A percentile compares a stretch with the other conserved stretches of the same genome.
Evolutionary conservation across 2,888 invertebrate species (phyloP).

Genomic region (Caenorhabditis sp.): DNA sequence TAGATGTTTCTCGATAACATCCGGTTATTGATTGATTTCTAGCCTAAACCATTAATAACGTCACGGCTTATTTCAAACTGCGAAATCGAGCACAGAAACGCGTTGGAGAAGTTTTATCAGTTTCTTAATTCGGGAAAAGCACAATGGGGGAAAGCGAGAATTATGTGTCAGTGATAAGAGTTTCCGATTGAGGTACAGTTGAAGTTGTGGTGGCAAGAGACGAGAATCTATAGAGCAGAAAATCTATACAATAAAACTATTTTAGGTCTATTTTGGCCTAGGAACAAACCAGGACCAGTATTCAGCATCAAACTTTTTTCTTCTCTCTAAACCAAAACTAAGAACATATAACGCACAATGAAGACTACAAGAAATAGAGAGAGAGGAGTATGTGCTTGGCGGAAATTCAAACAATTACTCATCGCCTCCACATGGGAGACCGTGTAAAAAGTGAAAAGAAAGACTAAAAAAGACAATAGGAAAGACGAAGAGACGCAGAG

Average conservation of each 20-base stretch:
- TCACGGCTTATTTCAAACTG: background rate
- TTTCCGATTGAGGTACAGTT: background rate
- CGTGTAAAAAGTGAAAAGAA: background rate
- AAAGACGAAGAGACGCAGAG: background rate
- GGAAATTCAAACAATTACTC: slow-evolving; percentile 31
- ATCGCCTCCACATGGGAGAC: slow-evolving; percentile 5
- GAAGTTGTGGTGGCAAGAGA: background rate
- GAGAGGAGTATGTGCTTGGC: background rate
- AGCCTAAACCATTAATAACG: too few relatives aligned
- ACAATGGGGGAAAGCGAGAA: background rate
- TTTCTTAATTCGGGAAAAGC: too few relatives aligned
- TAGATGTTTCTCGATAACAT: too few relatives aligned
- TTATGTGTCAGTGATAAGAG: slow-evolving; percentile 3
- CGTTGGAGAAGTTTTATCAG: background rate
- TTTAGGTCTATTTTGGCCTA: too few relatives aligned
- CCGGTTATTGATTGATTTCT: too few relatives aligned
- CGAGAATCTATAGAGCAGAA: too few relatives aligned
- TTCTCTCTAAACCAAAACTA: background rate
- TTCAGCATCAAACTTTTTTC: background rate
- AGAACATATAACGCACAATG: background rate
- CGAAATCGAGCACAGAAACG: background rate
- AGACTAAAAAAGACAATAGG: slow-evolving; percentile 1
- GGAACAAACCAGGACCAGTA: background rate
- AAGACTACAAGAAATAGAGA: background rate
- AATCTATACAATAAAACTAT: too few relatives aligned